phyloP scores from a whole-genome alignment of 2,113 vertebrate species.

The Chaetodon trifascialis region DNA sequence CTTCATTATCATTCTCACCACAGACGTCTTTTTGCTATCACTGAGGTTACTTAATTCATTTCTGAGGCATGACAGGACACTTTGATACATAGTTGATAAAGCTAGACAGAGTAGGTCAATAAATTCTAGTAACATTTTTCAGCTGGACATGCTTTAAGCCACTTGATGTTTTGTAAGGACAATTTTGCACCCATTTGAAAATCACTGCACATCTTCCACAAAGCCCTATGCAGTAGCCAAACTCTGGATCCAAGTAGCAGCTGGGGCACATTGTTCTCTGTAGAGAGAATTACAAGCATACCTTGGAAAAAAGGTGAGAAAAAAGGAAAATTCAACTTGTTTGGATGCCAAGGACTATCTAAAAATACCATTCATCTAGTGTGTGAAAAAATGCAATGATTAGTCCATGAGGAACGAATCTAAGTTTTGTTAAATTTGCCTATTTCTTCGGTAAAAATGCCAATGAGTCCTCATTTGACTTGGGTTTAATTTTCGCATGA shows the following conservation, averaged over 20 bases:
- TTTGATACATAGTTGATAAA: slow-evolving; percentile 12
- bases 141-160: slow-evolving; percentile 12
- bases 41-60: slow-evolving; percentile 16
- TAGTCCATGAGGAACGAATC: slow-evolving; percentile 35
- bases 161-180: slow-evolving; percentile 18
- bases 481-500: slow-evolving; percentile 26
- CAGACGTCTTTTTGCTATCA: slow-evolving; percentile 23
- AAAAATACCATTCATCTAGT: slow-evolving; percentile 37
- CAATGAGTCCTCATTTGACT: slow-evolving; percentile 48
- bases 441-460: slow-evolving; percentile 6
- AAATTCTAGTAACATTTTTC: background rate
- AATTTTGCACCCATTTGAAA: slow-evolving; percentile 29
- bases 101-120: background rate
- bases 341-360: slow-evolving; percentile 14
- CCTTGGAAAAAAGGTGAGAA: background rate
- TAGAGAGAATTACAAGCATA: slow-evolving; percentile 10
- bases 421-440: slow-evolving; percentile 12
- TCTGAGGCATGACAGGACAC: slow-evolving; percentile 24
- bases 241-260: slow-evolving; percentile 7
- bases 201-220: background rate
- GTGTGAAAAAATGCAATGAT: slow-evolving; percentile 33
- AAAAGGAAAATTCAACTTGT: slow-evolving; percentile 1
- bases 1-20: slow-evolving; percentile 49
- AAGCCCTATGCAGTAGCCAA: background rate
- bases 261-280: slow-evolving; percentile 14